phyloP scores from a whole-genome alignment of 2,888 invertebrate genomes.

The Chymomyza caudatula region DNA sequence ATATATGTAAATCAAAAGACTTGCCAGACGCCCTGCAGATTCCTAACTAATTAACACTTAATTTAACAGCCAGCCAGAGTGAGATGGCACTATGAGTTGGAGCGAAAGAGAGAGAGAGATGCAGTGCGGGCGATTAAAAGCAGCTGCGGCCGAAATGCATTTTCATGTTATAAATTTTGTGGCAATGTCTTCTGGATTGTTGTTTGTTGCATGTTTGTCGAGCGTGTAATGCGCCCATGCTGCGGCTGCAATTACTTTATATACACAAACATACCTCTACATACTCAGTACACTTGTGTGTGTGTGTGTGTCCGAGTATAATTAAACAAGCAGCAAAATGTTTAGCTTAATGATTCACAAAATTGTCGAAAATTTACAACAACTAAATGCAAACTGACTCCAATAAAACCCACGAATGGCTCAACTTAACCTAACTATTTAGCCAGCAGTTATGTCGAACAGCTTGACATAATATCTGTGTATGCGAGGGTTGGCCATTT shows the following conservation, averaged over 20 bases:
- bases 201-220: conserved; percentile 73
- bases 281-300: background rate
- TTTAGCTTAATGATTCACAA: conserved; percentile 70
- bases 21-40: conserved; percentile 61
- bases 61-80: conserved; percentile 45
- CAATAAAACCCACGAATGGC: background rate
- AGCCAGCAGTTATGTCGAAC: background rate
- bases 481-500: background rate
- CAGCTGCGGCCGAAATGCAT: background rate
- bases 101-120: too few relatives aligned
- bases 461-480: background rate
- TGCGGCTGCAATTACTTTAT: conserved; percentile 67
- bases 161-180: conserved; percentile 69
- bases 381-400: conserved; percentile 5
- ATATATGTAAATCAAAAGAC: conserved; percentile 51
- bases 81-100: background rate
- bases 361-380: conserved; percentile 61
- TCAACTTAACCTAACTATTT: background rate
- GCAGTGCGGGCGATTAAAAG: background rate
- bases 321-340: conserved; percentile 70
- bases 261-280: too few relatives aligned
- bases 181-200: conserved; percentile 68
- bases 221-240: conserved; percentile 73
- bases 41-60: conserved; percentile 72
- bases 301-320: conserved; percentile 51